These are phyloP conservation scores for Gavia stellata DNA, from an alignment of 2,113 vertebrate species.

Conservation along the genomic window DNA sequence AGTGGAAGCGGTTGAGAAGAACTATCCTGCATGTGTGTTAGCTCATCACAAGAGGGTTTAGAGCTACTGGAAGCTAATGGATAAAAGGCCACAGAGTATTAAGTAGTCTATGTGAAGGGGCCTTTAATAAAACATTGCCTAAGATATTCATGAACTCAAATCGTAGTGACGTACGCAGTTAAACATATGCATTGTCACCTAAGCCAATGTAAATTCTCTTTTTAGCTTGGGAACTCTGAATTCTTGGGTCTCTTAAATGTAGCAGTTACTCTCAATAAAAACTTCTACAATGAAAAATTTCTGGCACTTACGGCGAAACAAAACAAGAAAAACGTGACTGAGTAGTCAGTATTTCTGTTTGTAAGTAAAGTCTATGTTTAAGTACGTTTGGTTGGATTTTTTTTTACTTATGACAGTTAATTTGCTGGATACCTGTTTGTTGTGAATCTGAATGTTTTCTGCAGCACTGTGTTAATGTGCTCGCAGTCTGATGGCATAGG, in stretches of 20 bases:
- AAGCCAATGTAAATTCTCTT: background rate
- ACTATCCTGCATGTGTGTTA: background rate
- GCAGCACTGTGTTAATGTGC: background rate
- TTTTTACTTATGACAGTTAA: background rate
- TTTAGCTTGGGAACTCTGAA: background rate
- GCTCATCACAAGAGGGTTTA: background rate
- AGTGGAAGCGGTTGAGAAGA: background rate
- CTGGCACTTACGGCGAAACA: background rate
- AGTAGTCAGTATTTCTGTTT: background rate
- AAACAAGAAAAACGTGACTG: background rate
- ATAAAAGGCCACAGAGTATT: background rate
- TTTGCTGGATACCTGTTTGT: background rate
- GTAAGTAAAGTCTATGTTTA: background rate
- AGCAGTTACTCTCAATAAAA: background rate
- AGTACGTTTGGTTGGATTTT: background rate
- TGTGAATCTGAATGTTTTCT: background rate
- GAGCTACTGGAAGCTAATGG: background rate
- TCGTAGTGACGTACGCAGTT: fast-evolving
- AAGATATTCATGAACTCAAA: background rate
- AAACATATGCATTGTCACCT: background rate
- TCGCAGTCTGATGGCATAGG: background rate
- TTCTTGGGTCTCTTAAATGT: background rate
- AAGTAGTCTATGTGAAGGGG: background rate
- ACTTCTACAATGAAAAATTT: background rate
- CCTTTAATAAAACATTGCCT: background rate